A percentile compares a stretch with the other conserved stretches of the same genome.
These are phyloP conservation scores for Philypnodon macrostomus DNA, from an alignment of 2,797 vertebrate species.

Conservation along the genomic window DNA sequence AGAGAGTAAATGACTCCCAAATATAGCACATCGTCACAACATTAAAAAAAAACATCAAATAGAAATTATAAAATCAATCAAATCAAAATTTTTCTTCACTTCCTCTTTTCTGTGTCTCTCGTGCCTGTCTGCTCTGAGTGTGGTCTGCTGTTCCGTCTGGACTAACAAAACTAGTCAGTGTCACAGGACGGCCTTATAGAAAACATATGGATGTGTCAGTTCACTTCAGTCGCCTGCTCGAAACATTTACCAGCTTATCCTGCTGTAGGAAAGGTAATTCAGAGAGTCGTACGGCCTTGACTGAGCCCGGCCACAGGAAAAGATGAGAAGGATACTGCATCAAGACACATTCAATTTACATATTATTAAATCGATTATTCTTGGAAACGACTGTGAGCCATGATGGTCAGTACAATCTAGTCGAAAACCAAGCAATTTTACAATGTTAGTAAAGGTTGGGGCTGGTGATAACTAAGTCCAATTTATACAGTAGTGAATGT, in stretches of 20 bases:
- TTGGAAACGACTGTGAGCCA: neutral
- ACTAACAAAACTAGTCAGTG: conserved; percentile 72
- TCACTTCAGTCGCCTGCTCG: conserved; percentile 51
- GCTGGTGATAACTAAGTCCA: no score
- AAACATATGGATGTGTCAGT: conserved; percentile 79
- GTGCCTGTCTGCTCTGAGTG: conserved; percentile 47
- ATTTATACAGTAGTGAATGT: no score
- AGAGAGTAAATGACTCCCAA: no score
- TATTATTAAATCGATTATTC: neutral
- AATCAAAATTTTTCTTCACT: no score
- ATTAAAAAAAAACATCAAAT: no score
- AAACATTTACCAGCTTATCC: conserved; percentile 65
- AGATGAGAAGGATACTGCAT: neutral
- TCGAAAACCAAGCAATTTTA: no score
- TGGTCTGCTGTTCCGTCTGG: conserved; percentile 56
- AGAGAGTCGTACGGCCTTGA: conserved; percentile 28
- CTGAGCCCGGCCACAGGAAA: neutral
- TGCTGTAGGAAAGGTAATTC: conserved; percentile 30
- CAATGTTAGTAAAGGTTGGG: no score
- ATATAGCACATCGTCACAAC: no score
- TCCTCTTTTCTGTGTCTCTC: no score
- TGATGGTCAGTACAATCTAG: neutral
- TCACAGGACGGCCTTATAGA: conserved; percentile 65
- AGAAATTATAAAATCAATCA: no score
- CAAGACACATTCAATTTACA: neutral